A percentile compares a stretch with the other conserved stretches of the same genome.
These are phyloP conservation scores for Lagria hirta DNA, from an alignment of 2,888 invertebrate species.

Conservation along the genomic window DNA sequence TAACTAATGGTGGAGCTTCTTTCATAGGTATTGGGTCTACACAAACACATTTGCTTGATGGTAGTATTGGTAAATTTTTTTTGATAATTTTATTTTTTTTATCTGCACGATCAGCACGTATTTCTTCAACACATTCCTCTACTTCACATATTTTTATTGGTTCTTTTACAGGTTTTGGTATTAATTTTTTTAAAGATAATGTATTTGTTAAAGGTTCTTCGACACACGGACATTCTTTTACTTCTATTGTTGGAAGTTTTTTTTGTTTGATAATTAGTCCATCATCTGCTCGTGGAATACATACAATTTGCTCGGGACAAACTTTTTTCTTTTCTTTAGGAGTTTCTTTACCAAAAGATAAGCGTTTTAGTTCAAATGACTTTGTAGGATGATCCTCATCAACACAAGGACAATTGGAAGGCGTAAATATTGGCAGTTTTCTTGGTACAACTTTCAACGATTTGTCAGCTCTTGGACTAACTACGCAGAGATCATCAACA, in stretches of 20 bases:
- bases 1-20: constrained; percentile 17
- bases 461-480: constrained; percentile 15
- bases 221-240: constrained; percentile 37
- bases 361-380: constrained; percentile 9
- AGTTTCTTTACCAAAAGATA: background rate
- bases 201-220: constrained; percentile 32
- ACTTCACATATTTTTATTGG: constrained; percentile 10
- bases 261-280: constrained; percentile 24
- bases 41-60: constrained; percentile 23
- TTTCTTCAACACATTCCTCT: constrained; percentile 12
- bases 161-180: constrained; percentile 12
- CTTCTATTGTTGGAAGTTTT: constrained; percentile 31
- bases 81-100: constrained; percentile 11
- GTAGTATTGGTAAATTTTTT: constrained; percentile 26
- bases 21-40: constrained; percentile 8
- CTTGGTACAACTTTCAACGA: constrained; percentile 7
- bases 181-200: constrained; percentile 19
- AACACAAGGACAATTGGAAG: constrained; percentile 12
- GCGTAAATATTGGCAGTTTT: constrained; percentile 16
- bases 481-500: background rate
- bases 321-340: constrained; percentile 9
- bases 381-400: constrained; percentile 1
- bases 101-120: constrained; percentile 26
- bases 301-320: constrained; percentile 5
- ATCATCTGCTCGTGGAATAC: constrained; percentile 26